phyloP scores from a whole-genome alignment of 2,113 vertebrate species.

The Cebidichthys violaceus region DNA sequence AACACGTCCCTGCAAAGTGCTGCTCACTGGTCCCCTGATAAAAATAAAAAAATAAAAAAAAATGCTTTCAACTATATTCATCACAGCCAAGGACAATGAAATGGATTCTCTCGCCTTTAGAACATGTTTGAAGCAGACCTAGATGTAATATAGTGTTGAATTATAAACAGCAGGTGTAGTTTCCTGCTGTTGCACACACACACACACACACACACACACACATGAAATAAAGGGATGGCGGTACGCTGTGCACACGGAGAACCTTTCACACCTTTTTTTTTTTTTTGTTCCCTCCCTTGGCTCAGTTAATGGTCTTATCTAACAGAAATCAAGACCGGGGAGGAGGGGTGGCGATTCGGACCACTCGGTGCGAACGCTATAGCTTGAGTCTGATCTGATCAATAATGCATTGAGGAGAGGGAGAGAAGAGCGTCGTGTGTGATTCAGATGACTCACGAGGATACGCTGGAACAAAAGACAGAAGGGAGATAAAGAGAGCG shows the following conservation, averaged over 20 bases:
- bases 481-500: conserved; percentile 32
- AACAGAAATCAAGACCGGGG: conserved; percentile 43
- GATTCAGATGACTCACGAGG: conserved; percentile 62
- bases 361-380: not conserved
- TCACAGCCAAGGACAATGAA: conserved; percentile 25
- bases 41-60: conserved; percentile 30
- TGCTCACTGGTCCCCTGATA: not conserved
- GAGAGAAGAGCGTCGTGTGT: conserved; percentile 36
- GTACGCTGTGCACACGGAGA: conserved; percentile 25
- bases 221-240: not conserved
- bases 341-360: conserved; percentile 24
- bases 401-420: conserved; percentile 64
- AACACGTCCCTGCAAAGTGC: not conserved
- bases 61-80: conserved; percentile 30
- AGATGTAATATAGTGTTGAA: conserved; percentile 39
- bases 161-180: conserved; percentile 37
- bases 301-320: conserved; percentile 58
- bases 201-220: not conserved
- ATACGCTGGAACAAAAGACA: conserved; percentile 42
- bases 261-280: conserved; percentile 34
- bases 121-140: conserved; percentile 14
- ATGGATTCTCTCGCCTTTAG: conserved; percentile 42
- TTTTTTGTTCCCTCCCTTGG: conserved; percentile 30
- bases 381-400: conserved; percentile 64
- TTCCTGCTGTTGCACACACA: not conserved